These are phyloP conservation scores for Ciconia nigra DNA, from an alignment of 2,797 vertebrate species.

Conservation along the genomic window DNA sequence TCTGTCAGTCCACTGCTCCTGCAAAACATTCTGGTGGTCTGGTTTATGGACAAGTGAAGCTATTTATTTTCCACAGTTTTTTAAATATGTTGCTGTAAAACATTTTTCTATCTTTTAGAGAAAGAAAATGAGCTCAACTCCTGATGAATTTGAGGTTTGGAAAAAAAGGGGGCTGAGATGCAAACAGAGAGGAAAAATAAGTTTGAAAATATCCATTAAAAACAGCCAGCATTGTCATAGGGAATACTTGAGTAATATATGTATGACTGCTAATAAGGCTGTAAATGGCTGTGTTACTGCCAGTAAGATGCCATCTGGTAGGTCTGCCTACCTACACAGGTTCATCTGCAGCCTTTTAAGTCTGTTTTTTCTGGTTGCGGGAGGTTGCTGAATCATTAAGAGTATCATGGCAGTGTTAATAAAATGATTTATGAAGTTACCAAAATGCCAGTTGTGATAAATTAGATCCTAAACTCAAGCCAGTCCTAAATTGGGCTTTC, in stretches of 20 bases:
- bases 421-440: not conserved
- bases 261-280: not conserved
- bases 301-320: not conserved
- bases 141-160: not conserved
- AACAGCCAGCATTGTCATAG: not conserved
- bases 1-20: not conserved
- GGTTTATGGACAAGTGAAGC: not conserved
- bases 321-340: not conserved
- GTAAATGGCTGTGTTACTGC: not conserved
- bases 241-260: not conserved
- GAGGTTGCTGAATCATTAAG: not conserved
- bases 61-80: not conserved
- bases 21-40: not conserved
- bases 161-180: not conserved
- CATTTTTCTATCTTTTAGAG: not conserved
- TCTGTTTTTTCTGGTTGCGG: not conserved
- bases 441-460: not conserved
- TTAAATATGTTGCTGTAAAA: not conserved
- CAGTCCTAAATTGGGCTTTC: not conserved
- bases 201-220: not conserved
- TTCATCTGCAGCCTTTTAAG: not conserved
- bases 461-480: not conserved
- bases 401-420: not conserved
- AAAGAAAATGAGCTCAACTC: not conserved
- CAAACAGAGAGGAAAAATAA: not conserved